Evolutionary conservation across 1,140 invertebrate genomes (phyloP).

Genomic region (Epicauta chinensis): DNA sequence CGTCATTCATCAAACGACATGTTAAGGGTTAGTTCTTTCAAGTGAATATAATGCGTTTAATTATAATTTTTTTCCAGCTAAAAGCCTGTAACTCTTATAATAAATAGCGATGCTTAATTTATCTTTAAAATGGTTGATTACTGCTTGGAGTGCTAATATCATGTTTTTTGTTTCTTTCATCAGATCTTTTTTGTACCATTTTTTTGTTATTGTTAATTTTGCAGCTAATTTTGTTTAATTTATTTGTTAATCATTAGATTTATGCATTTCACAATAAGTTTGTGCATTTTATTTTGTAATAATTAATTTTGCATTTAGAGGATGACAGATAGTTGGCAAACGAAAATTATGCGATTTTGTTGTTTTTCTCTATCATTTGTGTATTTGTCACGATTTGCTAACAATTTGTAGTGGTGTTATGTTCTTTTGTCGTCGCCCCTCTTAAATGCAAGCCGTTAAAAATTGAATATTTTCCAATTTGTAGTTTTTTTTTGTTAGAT

Average conservation of each 20-base stretch:
- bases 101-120: constrained; percentile 4
- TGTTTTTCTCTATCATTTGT: constrained; percentile 6
- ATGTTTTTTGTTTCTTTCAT: constrained; percentile 25
- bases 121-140: constrained; percentile 31
- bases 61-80: constrained; percentile 24
- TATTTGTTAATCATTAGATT: constrained; percentile 16
- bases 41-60: not conserved
- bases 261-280: not conserved
- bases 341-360: not conserved
- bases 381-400: no score
- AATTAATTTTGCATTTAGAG: not conserved
- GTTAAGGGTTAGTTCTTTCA: constrained; percentile 40
- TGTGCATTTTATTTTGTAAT: not conserved
- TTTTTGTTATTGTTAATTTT: no score
- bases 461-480: no score
- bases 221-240: constrained; percentile 21
- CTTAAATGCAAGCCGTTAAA: no score
- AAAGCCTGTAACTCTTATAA: constrained; percentile 15
- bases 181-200: constrained; percentile 12
- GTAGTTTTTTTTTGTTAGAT: not conserved
- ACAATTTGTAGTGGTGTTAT: no score
- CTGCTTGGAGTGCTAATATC: constrained; percentile 45
- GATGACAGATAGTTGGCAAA: no score
- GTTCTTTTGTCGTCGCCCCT: no score
- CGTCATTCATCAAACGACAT: constrained; percentile 38